Evolutionary conservation across 2,113 vertebrate species (phyloP).

Genomic region (Condylura cristata): DNA sequence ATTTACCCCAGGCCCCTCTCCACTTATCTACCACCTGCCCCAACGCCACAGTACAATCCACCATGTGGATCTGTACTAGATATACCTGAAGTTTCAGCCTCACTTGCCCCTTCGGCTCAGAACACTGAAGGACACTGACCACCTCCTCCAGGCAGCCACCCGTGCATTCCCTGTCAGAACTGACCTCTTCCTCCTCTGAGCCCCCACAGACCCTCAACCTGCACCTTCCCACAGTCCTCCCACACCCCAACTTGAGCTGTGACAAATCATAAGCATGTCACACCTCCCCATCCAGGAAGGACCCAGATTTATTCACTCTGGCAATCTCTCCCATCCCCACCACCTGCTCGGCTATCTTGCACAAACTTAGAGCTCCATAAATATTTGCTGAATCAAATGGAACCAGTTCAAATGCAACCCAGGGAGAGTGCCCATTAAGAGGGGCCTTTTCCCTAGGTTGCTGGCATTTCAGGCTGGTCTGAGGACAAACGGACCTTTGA

Average conservation of each 20-base stretch:
- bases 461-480: conserved; percentile 4
- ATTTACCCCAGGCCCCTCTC: background rate
- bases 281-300: background rate
- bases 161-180: background rate
- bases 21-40: background rate
- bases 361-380: conserved; percentile 20
- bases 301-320: background rate
- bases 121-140: background rate
- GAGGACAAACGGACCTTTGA: conserved; percentile 4
- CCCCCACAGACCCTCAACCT: background rate
- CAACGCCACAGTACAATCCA: background rate
- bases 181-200: background rate
- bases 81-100: too few species aligned
- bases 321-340: background rate
- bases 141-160: background rate
- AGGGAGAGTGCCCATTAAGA: background rate
- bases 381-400: conserved; percentile 41
- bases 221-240: background rate
- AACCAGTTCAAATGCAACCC: background rate
- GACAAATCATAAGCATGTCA: background rate
- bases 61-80: background rate
- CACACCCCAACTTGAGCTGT: background rate
- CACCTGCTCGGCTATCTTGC: background rate
- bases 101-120: background rate
- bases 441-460: background rate